Base-by-base conservation (phyloP, 1,140 invertebrate genomes). In the Argopecten irradians region DNA sequence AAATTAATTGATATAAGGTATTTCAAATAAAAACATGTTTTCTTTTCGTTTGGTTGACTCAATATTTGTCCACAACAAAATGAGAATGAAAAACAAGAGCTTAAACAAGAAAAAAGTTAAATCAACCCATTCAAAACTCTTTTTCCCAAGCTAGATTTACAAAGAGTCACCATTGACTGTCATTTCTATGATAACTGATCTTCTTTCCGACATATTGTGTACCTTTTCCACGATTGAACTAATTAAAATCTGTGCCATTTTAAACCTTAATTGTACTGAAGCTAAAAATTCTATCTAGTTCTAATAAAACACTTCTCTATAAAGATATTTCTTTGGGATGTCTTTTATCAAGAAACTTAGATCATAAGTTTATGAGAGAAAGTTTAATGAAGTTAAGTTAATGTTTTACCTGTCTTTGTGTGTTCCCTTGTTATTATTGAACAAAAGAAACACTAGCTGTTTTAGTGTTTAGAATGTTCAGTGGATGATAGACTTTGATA, bases 121-220 rank as follows among this genome's bases (percentile, higher is more conserved):
- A n/a, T n/a, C n/a, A n/a, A n/a, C n/a, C n/a, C n/a, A n/a, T n/a
- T n/a, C n/a, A n/a, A n/a, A n/a, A n/a, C n/a, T n/a, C n/a, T n/a
- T n/a, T n/a, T n/a, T n/a, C n/a, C n/a, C n/a, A n/a, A n/a, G n/a
- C n/a, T n/a, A n/a, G n/a, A n/a, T n/a, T n/a, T n/a, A n/a, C n/a
- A n/a, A n/a, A n/a, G n/a, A n/a, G n/a, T n/a, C n/a, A n/a, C n/a
- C n/a, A n/a, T n/a, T n/a, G n/a, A n/a, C n/a, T 71, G 22, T 71
- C n/a, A n/a, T 71, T 71, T 71, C 55, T 71, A 71, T 71, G 55
- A 71, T 71, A 71, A 71, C 55, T 71, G 2, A 28, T 71, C 55
- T 28, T n/a, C 22, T 8, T 71, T 46, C 43, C 3, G 22, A 46
- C 22, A 19, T 46, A 19, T 46, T 71, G 55, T 71, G 22, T 71